A percentile compares a stretch with the other conserved stretches of the same genome.
Evolutionary conservation across 1,140 invertebrate genomes (phyloP).

Genomic region (Drosophila azteca): DNA sequence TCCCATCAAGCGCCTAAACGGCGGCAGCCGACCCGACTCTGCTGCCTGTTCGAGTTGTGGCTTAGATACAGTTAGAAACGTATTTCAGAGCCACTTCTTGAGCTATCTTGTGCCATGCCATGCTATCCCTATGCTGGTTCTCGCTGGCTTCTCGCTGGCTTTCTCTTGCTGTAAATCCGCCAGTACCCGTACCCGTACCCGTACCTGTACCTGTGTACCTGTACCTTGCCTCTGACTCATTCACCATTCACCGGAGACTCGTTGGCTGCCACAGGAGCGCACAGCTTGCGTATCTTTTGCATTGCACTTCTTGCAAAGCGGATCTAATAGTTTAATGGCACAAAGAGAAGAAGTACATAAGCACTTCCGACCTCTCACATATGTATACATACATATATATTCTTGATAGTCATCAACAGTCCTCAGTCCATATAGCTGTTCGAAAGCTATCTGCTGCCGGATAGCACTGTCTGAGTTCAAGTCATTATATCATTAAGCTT

Average conservation of each 20-base stretch:
- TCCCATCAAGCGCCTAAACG: conserved; percentile 41
- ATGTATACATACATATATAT: too few species aligned
- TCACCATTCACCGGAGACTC: conserved; percentile 28
- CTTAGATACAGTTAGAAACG: conserved; percentile 54
- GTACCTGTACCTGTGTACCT: not conserved
- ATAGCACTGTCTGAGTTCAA: too few species aligned
- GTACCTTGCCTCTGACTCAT: conserved; percentile 12
- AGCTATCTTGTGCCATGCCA: not conserved
- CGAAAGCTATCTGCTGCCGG: too few species aligned
- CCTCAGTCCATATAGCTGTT: too few species aligned
- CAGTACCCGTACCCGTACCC: not conserved
- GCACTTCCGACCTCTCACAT: too few species aligned
- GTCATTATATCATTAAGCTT: too few species aligned
- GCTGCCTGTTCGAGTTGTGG: conserved; percentile 33
- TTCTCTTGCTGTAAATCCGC: conserved; percentile 46
- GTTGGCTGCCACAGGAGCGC: conserved; percentile 50
- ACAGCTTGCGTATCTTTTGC: conserved; percentile 34
- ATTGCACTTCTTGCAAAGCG: conserved; percentile 20
- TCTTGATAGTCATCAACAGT: too few species aligned
- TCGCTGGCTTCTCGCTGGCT: conserved; percentile 20
- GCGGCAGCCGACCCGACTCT: conserved; percentile 19
- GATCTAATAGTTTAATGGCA: conserved; percentile 19
- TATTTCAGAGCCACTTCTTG: conserved; percentile 46
- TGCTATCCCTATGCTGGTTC: conserved; percentile 45
- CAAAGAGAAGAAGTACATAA: conserved; percentile 23